Conservation (phyloP, 35 echinoderm and acorn worm species). For the Apostichopus japonicus region DNA sequence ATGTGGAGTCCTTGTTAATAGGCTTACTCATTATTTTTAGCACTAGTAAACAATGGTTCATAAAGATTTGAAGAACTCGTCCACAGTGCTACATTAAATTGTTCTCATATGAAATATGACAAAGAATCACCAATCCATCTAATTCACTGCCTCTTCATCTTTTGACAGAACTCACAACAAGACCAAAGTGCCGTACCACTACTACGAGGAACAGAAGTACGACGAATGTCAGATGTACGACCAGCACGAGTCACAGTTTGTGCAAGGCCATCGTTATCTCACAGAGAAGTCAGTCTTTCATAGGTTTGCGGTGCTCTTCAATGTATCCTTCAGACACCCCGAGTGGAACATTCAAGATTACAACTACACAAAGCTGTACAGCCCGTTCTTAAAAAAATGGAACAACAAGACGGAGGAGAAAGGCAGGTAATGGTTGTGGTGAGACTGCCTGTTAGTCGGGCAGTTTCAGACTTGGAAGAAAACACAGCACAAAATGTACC, state of each 20-base stretch:
- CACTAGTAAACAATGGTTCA: too few species aligned
- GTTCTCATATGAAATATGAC: too few species aligned
- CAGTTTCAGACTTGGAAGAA: too few species aligned
- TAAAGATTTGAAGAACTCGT: too few species aligned
- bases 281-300: conserved; percentile 62
- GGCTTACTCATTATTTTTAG: too few species aligned
- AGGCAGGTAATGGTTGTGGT: conserved; percentile 3
- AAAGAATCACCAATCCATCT: too few species aligned
- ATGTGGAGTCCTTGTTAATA: too few species aligned
- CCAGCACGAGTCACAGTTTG: conserved; percentile 45
- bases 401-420: conserved; percentile 26
- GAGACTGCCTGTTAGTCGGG: too few species aligned
- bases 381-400: conserved; percentile 47
- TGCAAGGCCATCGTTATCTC: conserved; percentile 47
- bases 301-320: conserved; percentile 50
- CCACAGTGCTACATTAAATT: too few species aligned
- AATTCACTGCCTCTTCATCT: too few species aligned
- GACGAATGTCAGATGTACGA: conserved; percentile 49
- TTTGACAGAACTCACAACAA: conserved; percentile 34
- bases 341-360: conserved; percentile 43
- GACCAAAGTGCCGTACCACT: conserved; percentile 44
- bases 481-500: too few species aligned
- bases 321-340: conserved; percentile 32
- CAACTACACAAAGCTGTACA: conserved; percentile 32
- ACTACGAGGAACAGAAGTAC: conserved; percentile 58